These are phyloP conservation scores for Planococcus citri DNA, from an alignment of 1,140 invertebrate genomes.

Conservation along the genomic window DNA sequence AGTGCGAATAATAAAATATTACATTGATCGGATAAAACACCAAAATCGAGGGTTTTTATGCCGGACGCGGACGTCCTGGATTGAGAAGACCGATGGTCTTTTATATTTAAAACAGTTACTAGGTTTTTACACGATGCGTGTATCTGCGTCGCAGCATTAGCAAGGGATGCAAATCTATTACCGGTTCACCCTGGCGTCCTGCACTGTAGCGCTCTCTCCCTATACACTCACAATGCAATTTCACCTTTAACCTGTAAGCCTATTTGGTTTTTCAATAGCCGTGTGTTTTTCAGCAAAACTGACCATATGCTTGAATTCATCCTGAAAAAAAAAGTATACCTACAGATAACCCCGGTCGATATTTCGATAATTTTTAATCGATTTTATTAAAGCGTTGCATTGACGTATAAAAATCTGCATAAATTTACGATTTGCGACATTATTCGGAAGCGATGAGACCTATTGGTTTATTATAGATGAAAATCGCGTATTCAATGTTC, in stretches of 20 bases:
- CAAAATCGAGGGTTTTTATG: background rate
- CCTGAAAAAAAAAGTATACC: background rate
- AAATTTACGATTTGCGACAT: no score
- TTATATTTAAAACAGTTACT: constrained; percentile 18
- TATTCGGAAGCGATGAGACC: no score
- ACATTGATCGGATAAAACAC: constrained; percentile 4
- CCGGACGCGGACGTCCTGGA: constrained; percentile 13
- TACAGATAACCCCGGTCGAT: background rate
- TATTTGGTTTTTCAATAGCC: background rate
- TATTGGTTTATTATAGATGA: no score
- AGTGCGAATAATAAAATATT: constrained; percentile 19
- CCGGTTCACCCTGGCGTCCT: background rate
- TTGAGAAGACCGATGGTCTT: background rate
- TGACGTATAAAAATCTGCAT: background rate
- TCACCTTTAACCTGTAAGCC: constrained; percentile 17
- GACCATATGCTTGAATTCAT: background rate
- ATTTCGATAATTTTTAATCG: background rate
- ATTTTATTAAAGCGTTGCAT: background rate
- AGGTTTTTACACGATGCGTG: background rate
- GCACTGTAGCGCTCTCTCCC: background rate
- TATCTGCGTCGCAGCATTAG: no score
- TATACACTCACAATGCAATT: background rate
- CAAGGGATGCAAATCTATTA: constrained; percentile 8
- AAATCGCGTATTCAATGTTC: no score
- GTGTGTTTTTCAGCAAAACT: background rate